phyloP scores from a whole-genome alignment of 2,888 invertebrate species.

The Mantis religiosa region DNA sequence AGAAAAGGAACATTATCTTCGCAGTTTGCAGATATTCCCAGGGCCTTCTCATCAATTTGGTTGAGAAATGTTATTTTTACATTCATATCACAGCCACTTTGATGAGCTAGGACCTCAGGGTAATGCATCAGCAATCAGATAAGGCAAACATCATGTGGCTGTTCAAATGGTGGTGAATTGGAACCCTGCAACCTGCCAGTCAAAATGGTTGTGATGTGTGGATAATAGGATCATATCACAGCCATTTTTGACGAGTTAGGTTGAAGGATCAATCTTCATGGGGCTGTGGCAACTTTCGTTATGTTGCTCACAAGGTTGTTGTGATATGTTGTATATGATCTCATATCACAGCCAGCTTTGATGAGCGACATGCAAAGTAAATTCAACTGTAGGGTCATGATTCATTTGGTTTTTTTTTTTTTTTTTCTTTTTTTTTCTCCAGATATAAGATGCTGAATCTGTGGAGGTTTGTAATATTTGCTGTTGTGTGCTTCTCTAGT shows the following conservation, averaged over 20 bases:
- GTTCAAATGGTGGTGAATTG: neutral
- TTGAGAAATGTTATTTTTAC: conserved; percentile 70
- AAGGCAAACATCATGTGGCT: neutral
- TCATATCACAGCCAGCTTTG: conserved; percentile 99
- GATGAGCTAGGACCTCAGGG: conserved; percentile 70
- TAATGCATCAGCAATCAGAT: neutral
- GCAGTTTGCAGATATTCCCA: conserved; percentile 8
- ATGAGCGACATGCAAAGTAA: conserved; percentile 68
- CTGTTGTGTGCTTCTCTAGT: too few relatives aligned
- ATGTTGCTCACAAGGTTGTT: conserved; percentile 83
- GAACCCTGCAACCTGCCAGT: conserved; percentile 55
- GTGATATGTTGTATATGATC: conserved; percentile 65
- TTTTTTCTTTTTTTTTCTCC: neutral
- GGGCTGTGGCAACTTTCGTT: conserved; percentile 39
- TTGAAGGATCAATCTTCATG: conserved; percentile 45
- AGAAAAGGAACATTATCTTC: neutral
- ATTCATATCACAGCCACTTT: conserved; percentile 98
- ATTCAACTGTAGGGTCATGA: neutral
- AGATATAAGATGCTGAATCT: neutral
- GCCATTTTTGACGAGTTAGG: conserved; percentile 93
- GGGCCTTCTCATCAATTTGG: conserved; percentile 68
- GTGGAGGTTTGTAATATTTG: too few relatives aligned
- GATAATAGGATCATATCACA: conserved; percentile 71
- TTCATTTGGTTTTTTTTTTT: too few relatives aligned
- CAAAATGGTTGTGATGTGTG: conserved; percentile 78